Percentiles rank a stretch among this genome's conserved stretches.
Conservation (phyloP, 2,888 invertebrate genomes). For the Darwinula stevensoni region DNA sequence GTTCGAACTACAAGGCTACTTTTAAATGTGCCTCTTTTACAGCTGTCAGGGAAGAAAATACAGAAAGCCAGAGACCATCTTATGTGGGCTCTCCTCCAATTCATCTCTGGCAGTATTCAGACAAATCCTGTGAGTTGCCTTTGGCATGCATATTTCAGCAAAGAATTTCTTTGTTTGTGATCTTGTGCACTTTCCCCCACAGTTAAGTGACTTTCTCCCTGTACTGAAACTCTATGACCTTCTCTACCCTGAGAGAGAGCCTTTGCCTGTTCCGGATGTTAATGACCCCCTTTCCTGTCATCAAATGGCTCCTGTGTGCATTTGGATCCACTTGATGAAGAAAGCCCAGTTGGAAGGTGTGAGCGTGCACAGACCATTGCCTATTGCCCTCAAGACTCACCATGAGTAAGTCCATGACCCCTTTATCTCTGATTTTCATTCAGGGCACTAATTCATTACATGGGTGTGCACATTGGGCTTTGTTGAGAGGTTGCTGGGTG, state of each 20-base stretch:
- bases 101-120: constrained; percentile 84
- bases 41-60: constrained; percentile 43
- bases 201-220: constrained; percentile 55
- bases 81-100: constrained; percentile 96
- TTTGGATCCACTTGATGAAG: constrained; percentile 82
- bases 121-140: constrained; percentile 41
- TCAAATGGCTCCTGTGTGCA: constrained; percentile 77
- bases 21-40: constrained; percentile 10
- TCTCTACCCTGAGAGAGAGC: constrained; percentile 64
- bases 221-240: constrained; percentile 70
- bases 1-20: too few species aligned
- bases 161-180: neutral
- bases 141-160: neutral
- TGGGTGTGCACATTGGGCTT: too few species aligned
- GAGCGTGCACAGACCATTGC: constrained; percentile 37
- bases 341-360: constrained; percentile 66
- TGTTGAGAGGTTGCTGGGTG: too few species aligned
- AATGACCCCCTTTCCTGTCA: constrained; percentile 56
- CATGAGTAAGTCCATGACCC: constrained; percentile 29
- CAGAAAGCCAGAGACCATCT: constrained; percentile 76
- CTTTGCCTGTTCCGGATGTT: constrained; percentile 61
- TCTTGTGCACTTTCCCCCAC: constrained; percentile 10
- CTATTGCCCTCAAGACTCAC: constrained; percentile 47
- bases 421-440: constrained; percentile 4
- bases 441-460: too few species aligned